These are phyloP conservation scores for cattle (Bos taurus) DNA, from an alignment of 2,113 vertebrate genomes.

Conservation along the genomic window ARS-UCD2.0 NC_037348.1:66306001-66306500, in stretches of 20 bases:
- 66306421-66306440: not conserved
- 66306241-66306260: not conserved
- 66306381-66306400: not conserved
- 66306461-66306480: not conserved
- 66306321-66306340: not conserved
- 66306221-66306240: not conserved
- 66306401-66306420: not conserved
- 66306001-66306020: not conserved
- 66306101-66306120: not conserved
- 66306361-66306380: not conserved
- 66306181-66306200: not conserved
- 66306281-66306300: not conserved
- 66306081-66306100: not conserved
- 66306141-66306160: not conserved
- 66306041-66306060: not conserved
- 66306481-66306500: not conserved
- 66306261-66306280: not conserved
- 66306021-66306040: not conserved
- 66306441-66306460: not conserved
- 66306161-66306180: not conserved
- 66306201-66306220: not conserved
- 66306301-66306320: not conserved
- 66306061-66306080: not conserved
- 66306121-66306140: not conserved
- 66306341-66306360: not conserved